These are phyloP conservation scores for Monoplex corrugatus DNA, from an alignment of 2,888 invertebrate genomes.

Conservation along the genomic window DNA sequence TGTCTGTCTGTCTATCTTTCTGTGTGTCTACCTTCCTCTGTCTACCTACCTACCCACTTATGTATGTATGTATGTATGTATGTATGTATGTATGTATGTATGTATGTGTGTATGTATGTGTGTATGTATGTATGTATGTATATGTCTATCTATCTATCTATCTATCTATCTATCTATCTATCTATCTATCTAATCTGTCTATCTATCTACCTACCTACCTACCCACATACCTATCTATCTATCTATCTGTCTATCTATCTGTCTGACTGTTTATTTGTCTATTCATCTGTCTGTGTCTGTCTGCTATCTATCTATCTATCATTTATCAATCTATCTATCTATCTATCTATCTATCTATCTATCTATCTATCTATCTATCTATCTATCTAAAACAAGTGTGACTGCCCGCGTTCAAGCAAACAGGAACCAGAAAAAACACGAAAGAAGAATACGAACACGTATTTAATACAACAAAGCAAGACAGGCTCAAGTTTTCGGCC, in stretches of 20 bases:
- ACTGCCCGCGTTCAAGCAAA: too few relatives aligned
- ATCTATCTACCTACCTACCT: not conserved
- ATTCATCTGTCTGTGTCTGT: too few relatives aligned
- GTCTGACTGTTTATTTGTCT: too few relatives aligned
- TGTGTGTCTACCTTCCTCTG: not conserved
- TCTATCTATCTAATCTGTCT: not conserved
- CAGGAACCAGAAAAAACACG: too few relatives aligned
- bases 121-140: slow-evolving; percentile 36
- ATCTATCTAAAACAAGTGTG: too few relatives aligned
- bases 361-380: too few relatives aligned
- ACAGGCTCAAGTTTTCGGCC: too few relatives aligned
- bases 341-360: too few relatives aligned
- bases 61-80: not conserved
- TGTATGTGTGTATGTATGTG: slow-evolving; percentile 25
- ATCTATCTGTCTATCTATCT: not conserved
- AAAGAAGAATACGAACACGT: too few relatives aligned
- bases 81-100: not conserved
- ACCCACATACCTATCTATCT: not conserved
- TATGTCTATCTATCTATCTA: not conserved
- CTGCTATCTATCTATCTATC: not conserved
- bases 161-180: slow-evolving; percentile 4
- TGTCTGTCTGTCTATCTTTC: not conserved
- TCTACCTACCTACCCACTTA: not conserved
- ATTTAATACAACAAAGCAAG: too few relatives aligned
- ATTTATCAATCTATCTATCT: not conserved